Percentiles rank a stretch among this genome's conserved stretches.
Evolutionary conservation across 2,888 invertebrate species (phyloP).

Genomic region (Machimus rusticus): DNA sequence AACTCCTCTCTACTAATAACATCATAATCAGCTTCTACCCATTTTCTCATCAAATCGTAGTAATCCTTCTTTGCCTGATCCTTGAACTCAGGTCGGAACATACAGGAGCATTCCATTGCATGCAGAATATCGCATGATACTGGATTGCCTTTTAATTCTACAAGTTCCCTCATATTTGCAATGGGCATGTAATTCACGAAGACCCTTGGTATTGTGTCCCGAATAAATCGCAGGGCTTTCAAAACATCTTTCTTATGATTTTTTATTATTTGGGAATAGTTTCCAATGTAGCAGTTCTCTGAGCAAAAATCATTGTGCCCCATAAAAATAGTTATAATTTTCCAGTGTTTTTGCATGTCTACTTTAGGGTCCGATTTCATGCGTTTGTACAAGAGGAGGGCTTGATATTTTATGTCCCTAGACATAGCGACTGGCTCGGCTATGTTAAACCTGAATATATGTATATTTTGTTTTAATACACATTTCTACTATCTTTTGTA

Average conservation of each 20-base stretch:
- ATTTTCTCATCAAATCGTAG: conserved; percentile 64
- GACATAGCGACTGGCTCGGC: conserved; percentile 70
- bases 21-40: conserved; percentile 66
- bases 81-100: conserved; percentile 51
- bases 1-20: conserved; percentile 62
- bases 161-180: conserved; percentile 64
- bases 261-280: conserved; percentile 56
- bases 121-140: conserved; percentile 61
- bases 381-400: conserved; percentile 65
- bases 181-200: conserved; percentile 67
- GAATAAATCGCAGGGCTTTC: conserved; percentile 61
- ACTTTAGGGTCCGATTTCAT: conserved; percentile 66
- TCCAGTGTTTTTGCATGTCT: conserved; percentile 69
- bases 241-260: conserved; percentile 65
- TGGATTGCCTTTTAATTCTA: conserved; percentile 58
- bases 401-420: conserved; percentile 67
- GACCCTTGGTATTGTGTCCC: conserved; percentile 69
- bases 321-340: conserved; percentile 69
- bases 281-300: conserved; percentile 65
- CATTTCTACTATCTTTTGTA: neutral
- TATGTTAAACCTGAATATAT: conserved; percentile 64
- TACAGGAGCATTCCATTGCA: conserved; percentile 67
- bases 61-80: neutral
- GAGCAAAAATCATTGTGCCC: conserved; percentile 71
- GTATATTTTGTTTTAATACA: neutral